Percentiles rank a stretch among this genome's conserved stretches.
These are phyloP conservation scores for Volucella inanis DNA, from an alignment of 2,888 invertebrate species.

Conservation along the genomic window DNA sequence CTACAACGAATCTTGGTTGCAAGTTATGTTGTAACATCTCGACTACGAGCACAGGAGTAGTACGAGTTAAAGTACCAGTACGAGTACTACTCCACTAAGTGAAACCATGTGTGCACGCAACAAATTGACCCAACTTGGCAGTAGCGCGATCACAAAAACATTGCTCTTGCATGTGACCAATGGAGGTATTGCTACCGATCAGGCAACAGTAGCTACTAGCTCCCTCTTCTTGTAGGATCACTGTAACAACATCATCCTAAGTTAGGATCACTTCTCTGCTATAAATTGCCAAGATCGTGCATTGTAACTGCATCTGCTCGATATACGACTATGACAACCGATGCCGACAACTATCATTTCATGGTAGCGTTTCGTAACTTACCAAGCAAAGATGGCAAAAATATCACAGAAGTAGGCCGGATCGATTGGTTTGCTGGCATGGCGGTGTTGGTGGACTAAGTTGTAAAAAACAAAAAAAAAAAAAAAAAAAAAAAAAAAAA, in stretches of 20 bases:
- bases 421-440: constrained; percentile 38
- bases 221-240: constrained; percentile 62
- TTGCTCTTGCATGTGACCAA: constrained; percentile 64
- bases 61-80: constrained; percentile 1
- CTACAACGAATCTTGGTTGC: constrained; percentile 29
- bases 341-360: background rate
- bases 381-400: constrained; percentile 41
- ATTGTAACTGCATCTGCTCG: constrained; percentile 64
- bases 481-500: too few relatives aligned
- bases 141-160: constrained; percentile 34
- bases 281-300: constrained; percentile 72
- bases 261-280: constrained; percentile 65
- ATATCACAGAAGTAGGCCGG: constrained; percentile 63
- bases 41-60: constrained; percentile 3
- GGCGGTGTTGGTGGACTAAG: background rate
- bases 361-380: constrained; percentile 61
- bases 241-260: constrained; percentile 62
- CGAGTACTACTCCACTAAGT: constrained; percentile 1
- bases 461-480: too few relatives aligned
- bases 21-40: constrained; percentile 63
- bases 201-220: constrained; percentile 11
- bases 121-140: constrained; percentile 63
- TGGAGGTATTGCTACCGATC: constrained; percentile 12
- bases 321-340: constrained; percentile 18
- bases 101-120: constrained; percentile 69